These are phyloP conservation scores for Psilanteris sp. DNA, from an alignment of 1,140 invertebrate genomes.

Conservation along the genomic window DNA sequence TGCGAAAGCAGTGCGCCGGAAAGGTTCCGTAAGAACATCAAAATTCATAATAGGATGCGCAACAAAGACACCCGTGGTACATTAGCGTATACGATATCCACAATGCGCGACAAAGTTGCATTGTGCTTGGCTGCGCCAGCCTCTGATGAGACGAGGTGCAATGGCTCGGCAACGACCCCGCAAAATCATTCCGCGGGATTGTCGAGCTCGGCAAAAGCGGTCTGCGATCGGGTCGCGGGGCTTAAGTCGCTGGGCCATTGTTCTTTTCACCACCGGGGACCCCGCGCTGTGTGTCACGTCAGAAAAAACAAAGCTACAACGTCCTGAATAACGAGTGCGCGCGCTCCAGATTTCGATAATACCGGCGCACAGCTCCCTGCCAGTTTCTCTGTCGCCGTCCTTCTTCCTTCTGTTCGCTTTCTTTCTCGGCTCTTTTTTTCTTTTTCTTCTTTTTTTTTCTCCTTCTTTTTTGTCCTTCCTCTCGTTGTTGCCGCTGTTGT, in stretches of 20 bases:
- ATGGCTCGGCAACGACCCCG: slow-evolving; percentile 46
- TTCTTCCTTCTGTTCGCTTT: neutral
- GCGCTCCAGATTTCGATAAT: slow-evolving; percentile 60
- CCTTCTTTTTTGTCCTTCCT: neutral
- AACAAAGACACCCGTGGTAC: slow-evolving; percentile 43
- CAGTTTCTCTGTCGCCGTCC: neutral
- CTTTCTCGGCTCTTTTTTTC: neutral
- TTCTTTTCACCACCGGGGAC: slow-evolving; percentile 65
- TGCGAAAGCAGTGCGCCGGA: slow-evolving; percentile 29
- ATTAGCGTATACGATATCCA: slow-evolving; percentile 60
- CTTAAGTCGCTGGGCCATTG: slow-evolving; percentile 62
- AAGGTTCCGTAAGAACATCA: slow-evolving; percentile 42
- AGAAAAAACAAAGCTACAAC: slow-evolving; percentile 44
- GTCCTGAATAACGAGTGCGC: slow-evolving; percentile 46
- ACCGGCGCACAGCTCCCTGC: slow-evolving; percentile 20
- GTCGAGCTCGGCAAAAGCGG: slow-evolving; percentile 24
- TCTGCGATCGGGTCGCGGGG: slow-evolving; percentile 53
- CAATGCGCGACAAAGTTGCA: slow-evolving; percentile 67
- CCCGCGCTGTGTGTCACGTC: slow-evolving; percentile 49
- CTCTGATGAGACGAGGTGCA: slow-evolving; percentile 55
- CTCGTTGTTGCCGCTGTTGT: neutral
- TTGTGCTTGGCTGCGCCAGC: slow-evolving; percentile 61
- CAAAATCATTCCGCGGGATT: slow-evolving; percentile 65
- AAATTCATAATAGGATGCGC: slow-evolving; percentile 48
- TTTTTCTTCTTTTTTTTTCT: neutral